Evolutionary conservation across 1,140 invertebrate genomes (phyloP), one percentile per base, ranked within the genome.

Genomic region (Lepidurus arcticus): DNA sequence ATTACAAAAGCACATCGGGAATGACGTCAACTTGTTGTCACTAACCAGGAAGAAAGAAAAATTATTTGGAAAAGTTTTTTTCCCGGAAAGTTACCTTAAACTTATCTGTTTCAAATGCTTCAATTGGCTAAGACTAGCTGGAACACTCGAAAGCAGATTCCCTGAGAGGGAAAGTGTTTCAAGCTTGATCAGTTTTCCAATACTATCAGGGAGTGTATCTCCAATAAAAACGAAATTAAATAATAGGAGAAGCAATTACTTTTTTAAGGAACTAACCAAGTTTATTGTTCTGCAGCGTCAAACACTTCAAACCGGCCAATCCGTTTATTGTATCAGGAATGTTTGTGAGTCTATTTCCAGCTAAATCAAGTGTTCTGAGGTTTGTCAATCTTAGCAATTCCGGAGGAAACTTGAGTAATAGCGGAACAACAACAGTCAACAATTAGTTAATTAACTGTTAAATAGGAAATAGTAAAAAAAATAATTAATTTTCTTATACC

Each of bases 361-460:
- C 96, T 43, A 99, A 83, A 85, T 99, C 96, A 77, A 98, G 86
- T 42, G 92, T 97, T 80, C 97, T 88, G 47, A 98, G 84, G 26
- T 91, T 87, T 78, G 84, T 83, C 21, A 89, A 75, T 81, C 82
- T 82, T 45, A 84, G 81, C n/a, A 87, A 79, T 44, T 87, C 85
- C 75, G 82, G 82, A 74, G 87, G 87, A 82, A 88, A 84, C 85
- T 87, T 78, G 44, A 81, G 81, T 6, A 34, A 34, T 34, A 34
- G 4, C 3, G 34, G 34, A 34, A 34, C 34, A 34, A n/a, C n/a
- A n/a, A n/a, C n/a, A n/a, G n/a, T 24, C 24, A 34, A 34, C 34
- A 34, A 34, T 34, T 34, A 34, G 34, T 34, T 34, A 79, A 85
- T 44, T 87, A 82, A 82, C 90, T 88, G 86, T 93, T 88, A 45